A percentile compares a stretch with the other conserved stretches of the same genome.
phyloP scores from a whole-genome alignment of 2,888 invertebrate genomes.

The Prosopocoilus inquinatus region DNA sequence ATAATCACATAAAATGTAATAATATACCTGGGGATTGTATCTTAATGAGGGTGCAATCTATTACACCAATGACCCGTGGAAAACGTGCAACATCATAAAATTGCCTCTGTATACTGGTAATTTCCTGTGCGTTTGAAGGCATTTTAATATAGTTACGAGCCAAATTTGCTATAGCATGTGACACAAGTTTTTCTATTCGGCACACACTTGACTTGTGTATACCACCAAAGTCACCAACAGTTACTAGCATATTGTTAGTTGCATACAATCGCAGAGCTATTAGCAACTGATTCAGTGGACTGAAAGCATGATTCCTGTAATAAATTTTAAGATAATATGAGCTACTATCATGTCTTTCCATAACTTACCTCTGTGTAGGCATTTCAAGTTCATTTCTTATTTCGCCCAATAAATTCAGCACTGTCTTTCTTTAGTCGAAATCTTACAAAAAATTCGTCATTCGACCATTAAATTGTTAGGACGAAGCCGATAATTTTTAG shows the following conservation, averaged over 20 bases:
- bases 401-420: neutral
- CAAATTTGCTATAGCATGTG: slow-evolving; percentile 4
- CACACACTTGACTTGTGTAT: slow-evolving; percentile 11
- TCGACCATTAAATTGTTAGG: too few species aligned
- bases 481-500: too few species aligned
- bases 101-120: neutral
- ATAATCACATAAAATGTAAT: neutral
- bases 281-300: slow-evolving; percentile 15
- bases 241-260: slow-evolving; percentile 12
- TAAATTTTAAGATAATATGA: neutral
- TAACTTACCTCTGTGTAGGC: neutral
- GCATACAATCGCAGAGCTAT: slow-evolving; percentile 17
- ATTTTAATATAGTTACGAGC: slow-evolving; percentile 14
- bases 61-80: slow-evolving; percentile 10
- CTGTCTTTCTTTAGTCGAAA: too few species aligned
- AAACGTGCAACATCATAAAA: slow-evolving; percentile 10
- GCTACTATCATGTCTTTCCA: neutral
- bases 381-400: neutral
- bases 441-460: neutral
- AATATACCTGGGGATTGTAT: slow-evolving; percentile 26
- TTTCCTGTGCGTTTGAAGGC: slow-evolving; percentile 12
- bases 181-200: slow-evolving; percentile 10
- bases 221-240: slow-evolving; percentile 19
- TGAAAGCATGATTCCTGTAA: slow-evolving; percentile 9
- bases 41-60: slow-evolving; percentile 30